Conservation (phyloP, 1,140 invertebrate genomes). For the Liolophura sinensis region DNA sequence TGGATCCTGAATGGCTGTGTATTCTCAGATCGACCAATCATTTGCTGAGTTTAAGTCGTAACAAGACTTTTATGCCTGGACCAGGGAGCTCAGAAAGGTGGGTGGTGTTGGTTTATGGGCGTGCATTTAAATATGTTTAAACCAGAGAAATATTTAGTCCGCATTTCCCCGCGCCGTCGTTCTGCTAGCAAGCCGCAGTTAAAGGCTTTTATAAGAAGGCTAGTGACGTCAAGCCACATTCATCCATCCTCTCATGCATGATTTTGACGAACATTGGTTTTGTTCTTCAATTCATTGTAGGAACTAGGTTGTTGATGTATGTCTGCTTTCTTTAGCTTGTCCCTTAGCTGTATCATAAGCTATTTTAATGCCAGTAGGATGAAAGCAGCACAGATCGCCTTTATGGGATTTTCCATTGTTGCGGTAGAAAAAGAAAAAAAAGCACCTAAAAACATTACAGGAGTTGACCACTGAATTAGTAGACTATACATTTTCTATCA, state of each 20-base stretch:
- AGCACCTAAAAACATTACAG: too few species aligned
- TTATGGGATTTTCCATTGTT: not conserved
- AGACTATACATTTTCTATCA: too few species aligned
- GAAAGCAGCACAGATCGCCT: too few species aligned
- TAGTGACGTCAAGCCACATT: not conserved
- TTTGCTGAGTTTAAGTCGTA: conserved; percentile 74
- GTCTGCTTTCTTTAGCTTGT: too few species aligned
- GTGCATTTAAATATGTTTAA: too few species aligned
- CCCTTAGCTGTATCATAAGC: too few species aligned
- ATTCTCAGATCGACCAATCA: conserved; percentile 88
- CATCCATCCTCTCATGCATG: not conserved
- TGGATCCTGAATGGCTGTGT: conserved; percentile 94
- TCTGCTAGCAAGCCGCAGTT: not conserved
- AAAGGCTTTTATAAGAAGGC: not conserved
- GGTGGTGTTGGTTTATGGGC: conserved; percentile 12
- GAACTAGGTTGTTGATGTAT: too few species aligned
- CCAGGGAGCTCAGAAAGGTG: conserved; percentile 70
- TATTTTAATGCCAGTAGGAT: too few species aligned
- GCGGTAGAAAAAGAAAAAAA: not conserved
- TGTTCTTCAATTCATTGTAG: too few species aligned
- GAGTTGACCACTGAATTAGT: too few species aligned
- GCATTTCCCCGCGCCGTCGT: not conserved
- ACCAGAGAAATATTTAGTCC: too few species aligned
- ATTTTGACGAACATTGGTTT: too few species aligned
- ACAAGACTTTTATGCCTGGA: conserved; percentile 78